phyloP scores from a whole-genome alignment of 2,113 vertebrate species.

The Nannobrachium achirus region DNA sequence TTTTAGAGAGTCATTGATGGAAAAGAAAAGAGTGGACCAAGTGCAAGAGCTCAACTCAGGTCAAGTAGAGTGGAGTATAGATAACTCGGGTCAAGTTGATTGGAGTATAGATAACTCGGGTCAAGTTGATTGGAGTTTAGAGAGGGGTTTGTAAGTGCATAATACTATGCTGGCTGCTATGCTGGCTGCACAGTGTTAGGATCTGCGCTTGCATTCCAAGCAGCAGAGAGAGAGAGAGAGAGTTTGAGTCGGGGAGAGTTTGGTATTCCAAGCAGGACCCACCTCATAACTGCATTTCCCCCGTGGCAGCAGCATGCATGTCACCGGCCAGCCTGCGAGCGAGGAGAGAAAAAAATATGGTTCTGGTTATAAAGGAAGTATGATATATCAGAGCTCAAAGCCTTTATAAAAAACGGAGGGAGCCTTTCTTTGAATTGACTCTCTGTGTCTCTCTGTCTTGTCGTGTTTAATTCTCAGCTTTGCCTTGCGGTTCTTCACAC shows the following conservation, averaged over 20 bases:
- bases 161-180: too few species aligned
- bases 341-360: conserved; percentile 57
- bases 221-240: conserved; percentile 2
- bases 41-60: too few species aligned
- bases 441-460: conserved; percentile 46
- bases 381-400: conserved; percentile 32
- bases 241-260: background rate
- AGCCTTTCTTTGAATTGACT: conserved; percentile 48
- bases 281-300: conserved; percentile 48
- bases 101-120: too few species aligned
- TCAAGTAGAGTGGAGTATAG: too few species aligned
- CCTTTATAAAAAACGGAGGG: conserved; percentile 46
- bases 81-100: too few species aligned
- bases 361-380: conserved; percentile 44
- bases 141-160: too few species aligned
- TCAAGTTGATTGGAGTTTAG: too few species aligned
- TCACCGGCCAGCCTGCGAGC: conserved; percentile 21
- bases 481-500: conserved; percentile 64
- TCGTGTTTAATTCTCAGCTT: conserved; percentile 15
- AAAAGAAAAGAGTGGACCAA: too few species aligned
- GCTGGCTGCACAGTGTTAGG: conserved; percentile 16
- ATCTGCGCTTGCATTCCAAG: conserved; percentile 32
- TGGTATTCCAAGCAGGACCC: conserved; percentile 20
- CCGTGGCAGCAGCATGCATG: conserved; percentile 41
- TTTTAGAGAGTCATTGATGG: too few species aligned